Evolutionary conservation across 2,113 vertebrate genomes (phyloP), one percentile per base, ranked within the genome.

Genomic region (Cyanistes caeruleus): DNA sequence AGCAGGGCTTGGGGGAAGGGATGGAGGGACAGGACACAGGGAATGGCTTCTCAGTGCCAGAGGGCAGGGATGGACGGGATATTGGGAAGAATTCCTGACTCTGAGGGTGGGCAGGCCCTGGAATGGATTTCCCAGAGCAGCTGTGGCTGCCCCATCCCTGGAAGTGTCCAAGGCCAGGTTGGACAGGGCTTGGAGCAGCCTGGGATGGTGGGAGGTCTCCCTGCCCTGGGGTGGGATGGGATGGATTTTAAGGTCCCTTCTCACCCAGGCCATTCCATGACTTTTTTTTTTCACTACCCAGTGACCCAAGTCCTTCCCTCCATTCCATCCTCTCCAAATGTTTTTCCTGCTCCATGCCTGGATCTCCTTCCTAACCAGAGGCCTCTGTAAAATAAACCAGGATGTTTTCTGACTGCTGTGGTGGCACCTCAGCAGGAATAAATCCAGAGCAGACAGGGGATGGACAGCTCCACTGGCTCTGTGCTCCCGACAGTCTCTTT

Each of bases 401-500:
- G 60, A 25, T 20, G 24, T 24, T 65, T 67, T 23, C 60, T 35
- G 35, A 16, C 10, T 16, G 43, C 60, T 48, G 43, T 23, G 43
- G 25, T 11, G 43, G 30, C 35, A 20, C 35, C 58, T 37, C 39
- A 18, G 51, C 1, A 3, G 31, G 25, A 21, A 25, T 15, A 25
- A 55, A 22, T 20, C 19, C 23, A 13, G 67, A 51, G 81, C 23
- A n/a, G 77, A 9, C 2, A 7, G 65, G 56, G 35, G 76, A 39
- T 2, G 48, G 37, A 7, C 5, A 11, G 0, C 48, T 21, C 37
- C 3, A 8, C 2, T 19, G 7, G 41, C n/a, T 6, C 76, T 11
- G 9, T 10, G 70, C 63, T 64, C 27, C 72, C 15, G 0, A 0
- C 4, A 0, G 23, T 12, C 43, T 2, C 65, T 4, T 22, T 16